Evolutionary conservation across 2,888 invertebrate genomes (phyloP).

Genomic region (Sarcophaga carnaria): DNA sequence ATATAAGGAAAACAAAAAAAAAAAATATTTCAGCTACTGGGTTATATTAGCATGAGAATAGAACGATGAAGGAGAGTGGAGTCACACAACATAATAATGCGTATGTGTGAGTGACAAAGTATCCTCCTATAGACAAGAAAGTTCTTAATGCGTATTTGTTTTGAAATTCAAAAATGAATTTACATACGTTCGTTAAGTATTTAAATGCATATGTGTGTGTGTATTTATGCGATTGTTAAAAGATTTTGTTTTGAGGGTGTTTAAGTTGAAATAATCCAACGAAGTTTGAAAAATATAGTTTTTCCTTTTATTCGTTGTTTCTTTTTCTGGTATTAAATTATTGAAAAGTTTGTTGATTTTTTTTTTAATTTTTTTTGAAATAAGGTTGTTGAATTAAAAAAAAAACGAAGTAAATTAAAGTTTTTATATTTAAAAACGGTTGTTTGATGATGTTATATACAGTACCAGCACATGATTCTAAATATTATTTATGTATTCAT

Average conservation of each 20-base stretch:
- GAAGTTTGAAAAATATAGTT: conserved; percentile 55
- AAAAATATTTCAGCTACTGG: too few species aligned
- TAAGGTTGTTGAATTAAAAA: conserved; percentile 24
- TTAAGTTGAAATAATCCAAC: conserved; percentile 63
- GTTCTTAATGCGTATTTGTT: conserved; percentile 53
- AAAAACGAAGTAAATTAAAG: conserved; percentile 12
- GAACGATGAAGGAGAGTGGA: too few species aligned
- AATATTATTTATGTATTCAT: neutral
- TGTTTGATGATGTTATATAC: conserved; percentile 18
- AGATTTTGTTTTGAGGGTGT: conserved; percentile 54
- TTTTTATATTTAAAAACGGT: conserved; percentile 26
- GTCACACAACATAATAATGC: too few species aligned
- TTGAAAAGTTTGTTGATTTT: conserved; percentile 59
- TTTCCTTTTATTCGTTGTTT: neutral
- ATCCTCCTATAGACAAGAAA: conserved; percentile 40
- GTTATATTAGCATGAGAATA: too few species aligned
- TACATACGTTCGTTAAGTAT: conserved; percentile 13
- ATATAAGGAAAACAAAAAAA: too few species aligned
- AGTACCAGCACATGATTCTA: neutral
- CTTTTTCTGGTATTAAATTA: conserved; percentile 29
- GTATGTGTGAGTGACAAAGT: conserved; percentile 3
- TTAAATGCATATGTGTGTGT: conserved; percentile 1
- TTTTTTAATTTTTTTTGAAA: conserved; percentile 8
- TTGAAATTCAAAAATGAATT: conserved; percentile 29
- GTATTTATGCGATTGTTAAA: conserved; percentile 17